These are phyloP conservation scores for Panonychus citri DNA, from an alignment of 1,140 invertebrate genomes.

Conservation along the genomic window DNA sequence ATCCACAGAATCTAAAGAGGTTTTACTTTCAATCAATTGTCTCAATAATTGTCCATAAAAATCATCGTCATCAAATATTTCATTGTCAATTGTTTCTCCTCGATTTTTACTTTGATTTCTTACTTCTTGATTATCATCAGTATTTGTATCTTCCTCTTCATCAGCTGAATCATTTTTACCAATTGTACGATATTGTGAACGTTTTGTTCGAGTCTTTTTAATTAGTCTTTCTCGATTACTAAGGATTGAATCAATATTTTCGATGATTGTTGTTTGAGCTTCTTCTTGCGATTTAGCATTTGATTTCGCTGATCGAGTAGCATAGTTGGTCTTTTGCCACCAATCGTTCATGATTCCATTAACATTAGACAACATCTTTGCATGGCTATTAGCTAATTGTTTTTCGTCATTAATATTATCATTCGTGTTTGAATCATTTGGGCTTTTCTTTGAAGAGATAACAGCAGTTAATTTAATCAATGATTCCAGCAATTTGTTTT, in stretches of 20 bases:
- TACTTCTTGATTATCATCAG: no score
- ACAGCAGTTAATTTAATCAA: neutral
- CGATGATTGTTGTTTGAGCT: slow-evolving; percentile 47
- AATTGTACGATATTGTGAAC: slow-evolving; percentile 45
- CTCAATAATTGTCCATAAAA: slow-evolving; percentile 81
- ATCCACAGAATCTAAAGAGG: slow-evolving; percentile 44
- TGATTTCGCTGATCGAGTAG: slow-evolving; percentile 16
- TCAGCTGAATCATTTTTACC: slow-evolving; percentile 24
- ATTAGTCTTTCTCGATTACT: slow-evolving; percentile 48
- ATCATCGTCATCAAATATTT: slow-evolving; percentile 90
- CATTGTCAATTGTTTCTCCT: slow-evolving; percentile 39
- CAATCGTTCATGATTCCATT: slow-evolving; percentile 47
- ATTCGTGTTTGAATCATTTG: no score
- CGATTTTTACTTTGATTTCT: slow-evolving; percentile 15
- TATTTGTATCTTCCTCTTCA: slow-evolving; percentile 9
- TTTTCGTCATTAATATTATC: neutral
- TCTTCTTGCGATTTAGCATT: slow-evolving; percentile 33
- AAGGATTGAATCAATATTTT: slow-evolving; percentile 65
- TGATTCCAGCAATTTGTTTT: neutral
- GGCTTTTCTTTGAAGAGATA: neutral
- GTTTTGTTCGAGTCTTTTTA: slow-evolving; percentile 50
- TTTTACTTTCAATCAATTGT: slow-evolving; percentile 67
- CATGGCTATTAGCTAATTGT: neutral
- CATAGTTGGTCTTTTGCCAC: slow-evolving; percentile 56
- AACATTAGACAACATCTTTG: slow-evolving; percentile 11